Percentiles rank a stretch among this genome's conserved stretches.
phyloP scores from a whole-genome alignment of 2,113 vertebrate genomes.

The Clupea harengus region DNA sequence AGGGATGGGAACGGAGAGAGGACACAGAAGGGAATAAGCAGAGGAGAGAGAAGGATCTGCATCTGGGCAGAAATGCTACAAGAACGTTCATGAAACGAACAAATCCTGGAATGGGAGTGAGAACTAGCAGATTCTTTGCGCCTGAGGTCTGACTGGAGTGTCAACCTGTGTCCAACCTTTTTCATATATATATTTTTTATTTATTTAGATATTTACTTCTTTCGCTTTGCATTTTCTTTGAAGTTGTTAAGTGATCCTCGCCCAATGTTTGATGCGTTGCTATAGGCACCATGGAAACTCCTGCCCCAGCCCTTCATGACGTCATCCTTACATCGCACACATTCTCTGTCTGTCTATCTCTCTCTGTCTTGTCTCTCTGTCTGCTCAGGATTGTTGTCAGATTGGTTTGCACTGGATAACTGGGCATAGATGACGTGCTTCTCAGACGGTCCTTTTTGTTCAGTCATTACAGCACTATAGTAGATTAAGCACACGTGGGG shows the following conservation, averaged over 20 bases:
- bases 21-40: background rate
- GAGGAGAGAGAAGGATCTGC: background rate
- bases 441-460: background rate
- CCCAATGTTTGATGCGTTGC: background rate
- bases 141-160: background rate
- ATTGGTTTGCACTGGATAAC: background rate
- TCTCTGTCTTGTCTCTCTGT: constrained; percentile 20
- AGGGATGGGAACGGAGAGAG: constrained; percentile 5
- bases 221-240: background rate
- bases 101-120: background rate
- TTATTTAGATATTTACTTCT: background rate
- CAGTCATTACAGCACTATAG: background rate
- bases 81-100: background rate
- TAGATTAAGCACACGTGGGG: background rate
- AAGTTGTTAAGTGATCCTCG: background rate
- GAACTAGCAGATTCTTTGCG: background rate
- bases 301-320: background rate
- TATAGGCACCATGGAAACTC: background rate
- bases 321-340: constrained; percentile 43
- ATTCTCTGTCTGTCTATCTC: constrained; percentile 36
- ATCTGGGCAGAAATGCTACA: background rate
- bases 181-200: background rate
- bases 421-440: background rate
- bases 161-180: background rate
- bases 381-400: background rate